Evolutionary conservation across 2,888 invertebrate genomes (phyloP).

Genomic region (Patella depressa): DNA sequence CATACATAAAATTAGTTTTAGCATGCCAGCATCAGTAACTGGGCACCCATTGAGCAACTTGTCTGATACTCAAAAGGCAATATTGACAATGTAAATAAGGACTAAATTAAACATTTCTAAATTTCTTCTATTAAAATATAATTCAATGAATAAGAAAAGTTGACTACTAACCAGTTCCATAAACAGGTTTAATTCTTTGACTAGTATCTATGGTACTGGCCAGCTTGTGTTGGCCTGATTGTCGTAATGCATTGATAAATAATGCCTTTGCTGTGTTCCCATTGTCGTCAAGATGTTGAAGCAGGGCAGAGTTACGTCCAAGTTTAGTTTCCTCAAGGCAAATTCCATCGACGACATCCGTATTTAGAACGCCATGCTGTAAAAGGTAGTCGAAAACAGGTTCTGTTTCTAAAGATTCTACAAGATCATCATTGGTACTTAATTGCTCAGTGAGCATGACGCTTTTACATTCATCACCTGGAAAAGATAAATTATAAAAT

Average conservation of each 20-base stretch:
- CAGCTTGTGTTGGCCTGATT: constrained; percentile 67
- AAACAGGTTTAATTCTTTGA: constrained; percentile 61
- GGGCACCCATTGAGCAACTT: too few species aligned
- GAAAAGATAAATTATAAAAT: constrained; percentile 11
- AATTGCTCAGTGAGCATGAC: constrained; percentile 39
- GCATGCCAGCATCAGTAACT: too few species aligned
- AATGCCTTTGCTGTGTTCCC: constrained; percentile 61
- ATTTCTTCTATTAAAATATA: background rate
- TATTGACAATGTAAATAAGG: too few species aligned
- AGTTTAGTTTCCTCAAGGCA: constrained; percentile 42
- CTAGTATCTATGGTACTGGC: constrained; percentile 64
- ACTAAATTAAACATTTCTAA: background rate
- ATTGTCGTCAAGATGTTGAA: constrained; percentile 60
- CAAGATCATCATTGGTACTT: constrained; percentile 56
- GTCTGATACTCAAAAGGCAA: too few species aligned
- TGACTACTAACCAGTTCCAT: constrained; percentile 50
- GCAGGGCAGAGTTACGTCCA: constrained; percentile 60
- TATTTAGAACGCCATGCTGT: constrained; percentile 64
- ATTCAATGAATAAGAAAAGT: background rate
- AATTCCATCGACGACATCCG: constrained; percentile 48
- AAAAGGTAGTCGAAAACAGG: constrained; percentile 67
- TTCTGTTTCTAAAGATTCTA: constrained; percentile 65
- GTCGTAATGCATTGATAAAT: constrained; percentile 67
- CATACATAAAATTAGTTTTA: too few species aligned
- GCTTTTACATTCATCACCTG: constrained; percentile 29